Evolutionary conservation across 2,113 vertebrate species (phyloP).

Genomic region (Equus przewalskii): DNA sequence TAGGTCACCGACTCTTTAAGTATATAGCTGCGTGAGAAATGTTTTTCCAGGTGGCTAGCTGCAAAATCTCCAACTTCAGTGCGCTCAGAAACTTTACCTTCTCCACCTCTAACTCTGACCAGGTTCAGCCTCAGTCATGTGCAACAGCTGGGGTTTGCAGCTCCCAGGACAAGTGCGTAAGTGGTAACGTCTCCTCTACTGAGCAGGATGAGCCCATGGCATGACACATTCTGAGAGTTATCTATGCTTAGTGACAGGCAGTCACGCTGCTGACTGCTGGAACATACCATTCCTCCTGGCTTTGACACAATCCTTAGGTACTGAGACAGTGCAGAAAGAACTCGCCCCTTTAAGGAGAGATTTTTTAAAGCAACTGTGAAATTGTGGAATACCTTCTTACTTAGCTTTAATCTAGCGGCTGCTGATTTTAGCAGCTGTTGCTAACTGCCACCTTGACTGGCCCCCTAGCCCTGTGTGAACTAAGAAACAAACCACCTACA

Average conservation of each 20-base stretch:
- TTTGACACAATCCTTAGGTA: not conserved
- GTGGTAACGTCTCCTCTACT: not conserved
- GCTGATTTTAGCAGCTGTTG: not conserved
- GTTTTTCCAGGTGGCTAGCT: not conserved
- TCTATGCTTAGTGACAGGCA: not conserved
- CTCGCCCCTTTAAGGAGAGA: not conserved
- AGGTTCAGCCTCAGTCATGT: not conserved
- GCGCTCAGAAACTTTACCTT: not conserved
- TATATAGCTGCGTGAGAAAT: not conserved
- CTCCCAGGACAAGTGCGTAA: not conserved
- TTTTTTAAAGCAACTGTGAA: slow-evolving; percentile 20
- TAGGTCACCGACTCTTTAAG: not conserved
- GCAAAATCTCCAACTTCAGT: not conserved
- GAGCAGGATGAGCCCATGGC: not conserved
- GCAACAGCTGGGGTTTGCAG: not conserved
- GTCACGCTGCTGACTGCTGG: not conserved
- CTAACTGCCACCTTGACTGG: not conserved
- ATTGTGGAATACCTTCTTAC: not conserved
- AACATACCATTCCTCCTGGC: not conserved
- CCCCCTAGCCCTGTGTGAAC: not conserved
- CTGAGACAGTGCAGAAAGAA: not conserved
- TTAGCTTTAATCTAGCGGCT: not conserved
- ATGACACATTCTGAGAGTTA: not conserved
- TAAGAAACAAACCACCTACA: not conserved
- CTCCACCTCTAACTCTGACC: not conserved